A percentile compares a stretch with the other conserved stretches of the same genome.
Evolutionary conservation across 2,797 vertebrate species (phyloP).

Genomic region (Neosalanx taihuensis): DNA sequence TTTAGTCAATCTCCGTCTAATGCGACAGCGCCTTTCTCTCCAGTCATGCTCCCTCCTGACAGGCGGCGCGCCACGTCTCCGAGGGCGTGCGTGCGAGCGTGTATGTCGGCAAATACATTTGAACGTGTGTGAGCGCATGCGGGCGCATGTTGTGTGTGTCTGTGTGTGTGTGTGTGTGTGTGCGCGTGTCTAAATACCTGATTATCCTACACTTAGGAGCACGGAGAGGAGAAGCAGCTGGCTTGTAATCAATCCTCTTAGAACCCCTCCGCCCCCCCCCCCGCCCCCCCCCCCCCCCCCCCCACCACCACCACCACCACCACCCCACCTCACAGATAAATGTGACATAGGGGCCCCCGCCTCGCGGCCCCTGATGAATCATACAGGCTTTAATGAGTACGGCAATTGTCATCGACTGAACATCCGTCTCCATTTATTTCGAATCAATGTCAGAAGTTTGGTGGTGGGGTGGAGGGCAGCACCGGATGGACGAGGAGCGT

Average conservation of each 20-base stretch:
- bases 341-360: slow-evolving; percentile 65
- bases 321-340: not conserved
- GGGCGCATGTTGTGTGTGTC: not conserved
- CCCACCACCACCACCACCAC: not conserved
- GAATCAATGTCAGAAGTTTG: slow-evolving; percentile 68
- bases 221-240: slow-evolving; percentile 6
- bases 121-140: not conserved
- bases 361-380: slow-evolving; percentile 54
- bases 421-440: slow-evolving; percentile 82
- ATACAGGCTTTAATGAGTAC: slow-evolving; percentile 65
- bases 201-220: slow-evolving; percentile 13
- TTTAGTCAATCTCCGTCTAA: slow-evolving; percentile 6
- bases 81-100: no score
- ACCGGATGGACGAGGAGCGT: not conserved
- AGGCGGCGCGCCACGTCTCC: not conserved
- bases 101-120: not conserved
- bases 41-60: not conserved
- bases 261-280: not conserved
- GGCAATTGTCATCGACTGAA: slow-evolving; percentile 76
- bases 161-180: slow-evolving; percentile 12
- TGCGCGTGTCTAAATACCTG: slow-evolving; percentile 12
- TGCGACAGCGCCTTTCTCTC: slow-evolving; percentile 8
- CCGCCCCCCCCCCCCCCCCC: not conserved
- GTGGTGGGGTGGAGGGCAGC: not conserved
- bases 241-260: slow-evolving; percentile 17